Conservation (phyloP, 2,888 invertebrate species). For the Helleia helle region DNA sequence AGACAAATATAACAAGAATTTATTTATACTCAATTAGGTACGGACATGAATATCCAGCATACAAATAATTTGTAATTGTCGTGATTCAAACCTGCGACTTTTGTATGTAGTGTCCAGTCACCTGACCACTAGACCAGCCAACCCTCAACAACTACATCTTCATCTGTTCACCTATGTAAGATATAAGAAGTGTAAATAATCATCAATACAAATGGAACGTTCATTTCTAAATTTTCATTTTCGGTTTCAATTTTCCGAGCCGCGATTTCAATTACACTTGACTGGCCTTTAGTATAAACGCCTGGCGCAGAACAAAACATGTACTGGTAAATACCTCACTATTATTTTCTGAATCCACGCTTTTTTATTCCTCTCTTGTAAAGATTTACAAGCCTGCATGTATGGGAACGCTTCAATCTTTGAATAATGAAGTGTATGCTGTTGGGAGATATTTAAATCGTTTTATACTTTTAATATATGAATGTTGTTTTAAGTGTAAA, state of each 20-base stretch:
- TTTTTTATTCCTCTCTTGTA: conserved; percentile 1
- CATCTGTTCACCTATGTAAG: too few relatives aligned
- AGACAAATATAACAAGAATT: too few relatives aligned
- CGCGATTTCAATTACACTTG: conserved; percentile 20
- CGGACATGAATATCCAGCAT: too few relatives aligned
- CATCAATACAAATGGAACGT: conserved; percentile 11
- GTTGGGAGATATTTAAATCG: not conserved
- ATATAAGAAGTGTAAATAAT: not conserved
- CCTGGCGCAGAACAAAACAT: conserved; percentile 17
- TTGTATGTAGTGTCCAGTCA: too few relatives aligned
- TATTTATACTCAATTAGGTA: too few relatives aligned
- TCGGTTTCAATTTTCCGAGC: conserved; percentile 21
- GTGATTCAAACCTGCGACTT: too few relatives aligned
- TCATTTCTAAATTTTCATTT: conserved; percentile 21
- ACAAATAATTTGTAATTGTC: too few relatives aligned
- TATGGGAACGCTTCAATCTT: conserved; percentile 3
- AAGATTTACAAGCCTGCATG: conserved; percentile 6
- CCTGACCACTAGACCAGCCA: too few relatives aligned
- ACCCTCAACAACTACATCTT: too few relatives aligned
- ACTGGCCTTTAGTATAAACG: conserved; percentile 18
- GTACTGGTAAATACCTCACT: conserved; percentile 10
- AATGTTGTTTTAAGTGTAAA: too few relatives aligned
- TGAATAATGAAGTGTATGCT: not conserved
- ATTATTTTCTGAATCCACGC: conserved; percentile 6
- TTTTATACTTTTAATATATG: not conserved